phyloP scores from a whole-genome alignment of 2,113 vertebrate species.

The Ammodytes marinus region DNA sequence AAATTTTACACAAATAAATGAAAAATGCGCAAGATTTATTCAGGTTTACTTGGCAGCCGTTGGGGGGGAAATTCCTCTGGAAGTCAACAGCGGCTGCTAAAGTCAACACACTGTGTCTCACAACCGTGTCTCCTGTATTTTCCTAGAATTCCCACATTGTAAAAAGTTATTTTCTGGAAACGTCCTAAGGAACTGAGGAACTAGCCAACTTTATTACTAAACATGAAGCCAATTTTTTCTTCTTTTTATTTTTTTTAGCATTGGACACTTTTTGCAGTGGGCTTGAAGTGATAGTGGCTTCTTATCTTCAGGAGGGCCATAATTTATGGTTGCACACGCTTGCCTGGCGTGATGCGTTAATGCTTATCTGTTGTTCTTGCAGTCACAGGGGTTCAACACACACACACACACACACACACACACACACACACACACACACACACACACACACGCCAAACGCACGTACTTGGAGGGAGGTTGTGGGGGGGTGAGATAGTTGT shows the following conservation, averaged over 20 bases:
- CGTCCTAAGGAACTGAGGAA: not conserved
- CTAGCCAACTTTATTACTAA: not conserved
- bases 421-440: not conserved
- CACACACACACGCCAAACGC: not conserved
- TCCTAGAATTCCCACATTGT: not conserved
- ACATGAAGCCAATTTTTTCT: not conserved
- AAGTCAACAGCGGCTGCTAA: not conserved
- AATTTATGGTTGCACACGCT: constrained; percentile 55
- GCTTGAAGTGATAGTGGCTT: constrained; percentile 17
- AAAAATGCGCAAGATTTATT: not conserved
- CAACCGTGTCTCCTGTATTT: too few relatives aligned
- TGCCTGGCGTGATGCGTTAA: constrained; percentile 45
- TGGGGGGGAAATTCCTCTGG: not conserved
- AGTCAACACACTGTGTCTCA: not conserved
- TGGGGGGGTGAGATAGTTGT: constrained; percentile 59
- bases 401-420: not conserved
- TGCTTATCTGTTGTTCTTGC: constrained; percentile 67
- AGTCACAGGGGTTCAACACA: constrained; percentile 16
- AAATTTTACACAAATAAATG: not conserved
- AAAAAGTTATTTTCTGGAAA: not conserved
- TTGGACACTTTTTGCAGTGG: constrained; percentile 43
- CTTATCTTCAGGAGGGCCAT: constrained; percentile 60
- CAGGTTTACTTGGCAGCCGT: not conserved
- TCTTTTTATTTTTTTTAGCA: not conserved
- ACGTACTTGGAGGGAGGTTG: constrained; percentile 15